Conservation (phyloP, 2,113 vertebrate genomes). For the Athene noctua region DNA sequence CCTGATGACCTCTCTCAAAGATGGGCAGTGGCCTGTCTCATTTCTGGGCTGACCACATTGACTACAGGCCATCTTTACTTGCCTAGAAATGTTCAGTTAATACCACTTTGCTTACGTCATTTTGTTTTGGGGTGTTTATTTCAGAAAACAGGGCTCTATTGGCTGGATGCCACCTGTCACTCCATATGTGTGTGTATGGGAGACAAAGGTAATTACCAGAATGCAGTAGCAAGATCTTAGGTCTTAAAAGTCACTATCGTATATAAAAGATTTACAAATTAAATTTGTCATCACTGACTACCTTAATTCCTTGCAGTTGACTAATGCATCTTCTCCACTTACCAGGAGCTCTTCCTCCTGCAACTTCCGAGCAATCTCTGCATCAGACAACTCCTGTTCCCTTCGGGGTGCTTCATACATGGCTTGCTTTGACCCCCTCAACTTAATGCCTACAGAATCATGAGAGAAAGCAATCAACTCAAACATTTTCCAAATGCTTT, state of each 20-base stretch:
- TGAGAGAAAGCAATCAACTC: not conserved
- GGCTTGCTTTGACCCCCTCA: constrained; percentile 63
- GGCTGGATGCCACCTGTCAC: not conserved
- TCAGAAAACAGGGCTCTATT: not conserved
- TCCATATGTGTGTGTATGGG: rapidly evolving
- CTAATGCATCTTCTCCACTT: not conserved
- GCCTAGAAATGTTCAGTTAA: not conserved
- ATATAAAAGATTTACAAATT: not conserved
- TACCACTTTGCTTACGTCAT: not conserved
- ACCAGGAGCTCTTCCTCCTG: constrained; percentile 94
- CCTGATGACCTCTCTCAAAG: not conserved
- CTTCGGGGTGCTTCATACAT: constrained; percentile 71
- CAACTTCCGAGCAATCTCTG: constrained; percentile 89
- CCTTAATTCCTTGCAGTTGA: not conserved
- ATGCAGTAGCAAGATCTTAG: not conserved
- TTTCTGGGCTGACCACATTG: not conserved
- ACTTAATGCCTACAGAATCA: constrained; percentile 56
- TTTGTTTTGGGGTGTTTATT: not conserved
- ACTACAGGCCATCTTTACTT: not conserved
- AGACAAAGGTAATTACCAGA: not conserved
- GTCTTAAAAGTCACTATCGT: not conserved
- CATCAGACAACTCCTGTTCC: constrained; percentile 85
- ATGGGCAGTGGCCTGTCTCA: not conserved
- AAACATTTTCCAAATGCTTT: not conserved
- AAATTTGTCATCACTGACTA: not conserved